Evolutionary conservation across 2,797 vertebrate genomes (phyloP).

Genomic region (Eulemur mongoz): DNA sequence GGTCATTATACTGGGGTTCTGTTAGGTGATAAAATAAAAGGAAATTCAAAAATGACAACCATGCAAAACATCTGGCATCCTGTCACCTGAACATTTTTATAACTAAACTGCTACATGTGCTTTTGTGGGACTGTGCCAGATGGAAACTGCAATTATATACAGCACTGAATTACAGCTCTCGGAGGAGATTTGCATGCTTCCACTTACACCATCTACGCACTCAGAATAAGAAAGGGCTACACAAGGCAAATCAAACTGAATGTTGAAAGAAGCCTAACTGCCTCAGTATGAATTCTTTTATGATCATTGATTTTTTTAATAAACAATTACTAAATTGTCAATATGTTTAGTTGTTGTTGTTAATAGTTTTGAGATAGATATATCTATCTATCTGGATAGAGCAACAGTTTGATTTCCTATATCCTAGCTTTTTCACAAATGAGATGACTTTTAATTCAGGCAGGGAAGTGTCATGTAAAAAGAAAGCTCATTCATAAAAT

Average conservation of each 20-base stretch:
- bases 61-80: conserved; percentile 62
- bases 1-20: conserved; percentile 2
- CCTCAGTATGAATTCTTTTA: background rate
- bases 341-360: background rate
- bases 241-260: background rate
- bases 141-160: background rate
- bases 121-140: conserved; percentile 26
- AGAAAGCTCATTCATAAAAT: background rate
- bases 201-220: background rate
- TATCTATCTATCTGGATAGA: background rate
- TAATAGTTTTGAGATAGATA: background rate
- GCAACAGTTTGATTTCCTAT: background rate
- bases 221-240: background rate
- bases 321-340: background rate
- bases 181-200: background rate
- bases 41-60: conserved; percentile 49
- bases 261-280: background rate
- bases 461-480: background rate
- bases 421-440: background rate
- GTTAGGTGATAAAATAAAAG: conserved; percentile 58
- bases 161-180: background rate
- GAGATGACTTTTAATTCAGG: background rate
- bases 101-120: background rate
- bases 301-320: background rate
- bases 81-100: conserved; percentile 50